Evolutionary conservation across 2,797 vertebrate species (phyloP).

Genomic region (Microchirus variegatus): DNA sequence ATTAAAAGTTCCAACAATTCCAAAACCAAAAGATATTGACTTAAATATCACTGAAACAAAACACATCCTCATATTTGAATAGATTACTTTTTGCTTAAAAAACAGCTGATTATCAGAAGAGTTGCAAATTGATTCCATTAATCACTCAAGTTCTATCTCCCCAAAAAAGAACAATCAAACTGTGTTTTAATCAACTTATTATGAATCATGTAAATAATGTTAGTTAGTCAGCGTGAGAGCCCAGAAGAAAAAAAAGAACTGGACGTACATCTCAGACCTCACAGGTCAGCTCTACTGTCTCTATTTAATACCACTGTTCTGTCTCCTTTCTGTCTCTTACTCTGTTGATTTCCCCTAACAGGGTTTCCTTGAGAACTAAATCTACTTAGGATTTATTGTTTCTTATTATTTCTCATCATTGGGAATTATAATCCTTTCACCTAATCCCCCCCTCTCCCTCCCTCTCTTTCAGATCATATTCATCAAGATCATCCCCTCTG

Average conservation of each 20-base stretch:
- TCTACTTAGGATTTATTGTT: constrained; percentile 84
- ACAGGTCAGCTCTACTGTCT: constrained; percentile 38
- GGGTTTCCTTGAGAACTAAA: constrained; percentile 85
- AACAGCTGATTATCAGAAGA: not conserved
- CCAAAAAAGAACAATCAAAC: not conserved
- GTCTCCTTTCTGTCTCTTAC: constrained; percentile 64
- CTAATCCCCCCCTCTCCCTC: constrained; percentile 72
- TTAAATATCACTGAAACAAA: not conserved
- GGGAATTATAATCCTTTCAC: constrained; percentile 80
- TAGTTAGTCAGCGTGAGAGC: not conserved
- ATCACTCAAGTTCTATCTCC: not conserved
- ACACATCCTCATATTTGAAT: not conserved
- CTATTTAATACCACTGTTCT: constrained; percentile 66
- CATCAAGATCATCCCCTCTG: constrained; percentile 78
- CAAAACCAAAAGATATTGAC: too few relatives aligned
- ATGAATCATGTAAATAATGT: not conserved
- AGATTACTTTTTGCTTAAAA: not conserved
- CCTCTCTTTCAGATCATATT: constrained; percentile 78
- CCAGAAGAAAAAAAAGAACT: constrained; percentile 18
- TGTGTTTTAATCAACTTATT: not conserved
- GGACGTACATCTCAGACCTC: constrained; percentile 29
- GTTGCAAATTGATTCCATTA: not conserved
- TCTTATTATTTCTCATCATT: constrained; percentile 82
- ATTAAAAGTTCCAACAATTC: too few relatives aligned
- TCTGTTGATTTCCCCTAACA: constrained; percentile 78